Base-by-base conservation (phyloP, 2,797 vertebrate genomes). In the Phalanger gymnotis region DNA sequence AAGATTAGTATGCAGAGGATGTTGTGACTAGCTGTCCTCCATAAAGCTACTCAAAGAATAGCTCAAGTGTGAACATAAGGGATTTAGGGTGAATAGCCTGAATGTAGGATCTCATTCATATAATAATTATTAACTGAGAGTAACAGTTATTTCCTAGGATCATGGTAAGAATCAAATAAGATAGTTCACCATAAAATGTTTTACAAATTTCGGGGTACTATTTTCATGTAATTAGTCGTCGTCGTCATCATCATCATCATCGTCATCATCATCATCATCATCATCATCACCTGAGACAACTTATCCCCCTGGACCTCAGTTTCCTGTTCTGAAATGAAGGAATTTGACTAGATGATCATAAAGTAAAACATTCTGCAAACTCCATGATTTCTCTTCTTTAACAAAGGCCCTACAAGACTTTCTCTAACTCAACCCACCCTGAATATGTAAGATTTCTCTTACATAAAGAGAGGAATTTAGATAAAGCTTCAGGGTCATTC, bases 321-420 rank as follows among this genome's bases (percentile, higher is more conserved):
- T 92, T 92, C 91, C 55, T 94, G 10, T 94, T 30, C 51, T 73
- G 73, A 87, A 87, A 51, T 87, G 40, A 81, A 81, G 19, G n/a
- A 27, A 25, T 81, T 47, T 81, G 73, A 47, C 40, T 81, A 47
- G 40, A 0, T 87, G 9, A 87, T 47, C 40, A 87, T 87, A 87
- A 87, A 87, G 7, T 25, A 87, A 27, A 73, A 87, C 9, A 25
- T 87, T 87, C 40, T 47, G 73, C 73, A 47, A 87, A 27, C 7
- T 87, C 7, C 73, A 87, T 47, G 16, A 10, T 27, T 73, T 87
- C n/a, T 27, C 47, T 81, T 22, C 40, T 87, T 87, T 87, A 47
- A 87, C 3, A 47, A 87, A 47, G 31, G 40, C 1, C 22, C 40
- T 87, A 87, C 40, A 47, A 5, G 22, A 27, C 73, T 27, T 47